Evolutionary conservation across 2,888 invertebrate genomes (phyloP).

Genomic region (Calameuta pallipes): DNA sequence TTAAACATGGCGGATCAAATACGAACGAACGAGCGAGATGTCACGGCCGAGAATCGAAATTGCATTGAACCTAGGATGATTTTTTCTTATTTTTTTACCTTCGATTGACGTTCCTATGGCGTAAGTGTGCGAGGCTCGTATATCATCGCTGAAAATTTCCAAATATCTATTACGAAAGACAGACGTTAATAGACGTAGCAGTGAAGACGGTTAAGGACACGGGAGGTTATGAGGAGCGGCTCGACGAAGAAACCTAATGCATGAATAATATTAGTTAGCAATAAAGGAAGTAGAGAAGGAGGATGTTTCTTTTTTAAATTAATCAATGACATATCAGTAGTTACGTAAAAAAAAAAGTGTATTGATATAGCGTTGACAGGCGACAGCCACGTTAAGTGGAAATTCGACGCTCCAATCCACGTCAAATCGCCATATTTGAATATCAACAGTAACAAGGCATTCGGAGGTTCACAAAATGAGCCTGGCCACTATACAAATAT

Average conservation of each 20-base stretch:
- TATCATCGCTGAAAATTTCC: background rate
- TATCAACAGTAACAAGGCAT: background rate
- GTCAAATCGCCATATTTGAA: background rate
- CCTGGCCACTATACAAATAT: background rate
- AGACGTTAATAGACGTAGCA: background rate
- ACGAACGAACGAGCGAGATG: background rate
- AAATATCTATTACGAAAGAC: background rate
- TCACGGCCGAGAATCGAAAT: background rate
- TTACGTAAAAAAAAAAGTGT: constrained; percentile 8
- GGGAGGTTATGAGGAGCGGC: background rate
- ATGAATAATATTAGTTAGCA: background rate
- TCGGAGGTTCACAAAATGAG: background rate
- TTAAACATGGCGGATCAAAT: background rate
- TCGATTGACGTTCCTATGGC: background rate
- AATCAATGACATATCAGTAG: background rate
- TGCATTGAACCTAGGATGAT: background rate
- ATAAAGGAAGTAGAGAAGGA: background rate
- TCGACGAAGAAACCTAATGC: background rate
- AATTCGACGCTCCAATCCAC: background rate
- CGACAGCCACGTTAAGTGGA: background rate
- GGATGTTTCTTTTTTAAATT: background rate
- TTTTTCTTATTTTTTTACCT: background rate
- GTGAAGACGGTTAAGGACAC: background rate
- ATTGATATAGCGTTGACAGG: background rate
- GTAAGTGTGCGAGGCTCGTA: background rate